A percentile compares a stretch with the other conserved stretches of the same genome.
phyloP scores from a whole-genome alignment of 2,797 vertebrate genomes.

The Silurus aristotelis region DNA sequence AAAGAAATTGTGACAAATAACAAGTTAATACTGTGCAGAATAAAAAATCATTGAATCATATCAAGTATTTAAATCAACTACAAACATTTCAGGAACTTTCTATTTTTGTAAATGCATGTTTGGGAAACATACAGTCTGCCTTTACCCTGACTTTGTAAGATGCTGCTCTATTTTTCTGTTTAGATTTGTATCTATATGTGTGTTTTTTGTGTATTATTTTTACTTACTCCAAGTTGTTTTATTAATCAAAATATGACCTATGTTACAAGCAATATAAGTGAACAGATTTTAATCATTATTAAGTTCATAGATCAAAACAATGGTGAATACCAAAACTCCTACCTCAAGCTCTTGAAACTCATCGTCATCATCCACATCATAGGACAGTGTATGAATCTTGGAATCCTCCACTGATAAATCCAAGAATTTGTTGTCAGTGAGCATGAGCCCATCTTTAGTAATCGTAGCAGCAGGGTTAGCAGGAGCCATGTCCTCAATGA shows the following conservation, averaged over 20 bases:
- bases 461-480: conserved; percentile 44
- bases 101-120: background rate
- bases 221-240: background rate
- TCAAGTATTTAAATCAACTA: background rate
- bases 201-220: conserved; percentile 11
- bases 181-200: background rate
- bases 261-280: background rate
- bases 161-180: background rate
- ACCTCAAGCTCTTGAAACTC: conserved; percentile 95
- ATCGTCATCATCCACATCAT: conserved; percentile 87
- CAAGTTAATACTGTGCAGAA: background rate
- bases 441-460: conserved; percentile 80
- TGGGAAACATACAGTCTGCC: background rate
- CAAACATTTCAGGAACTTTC: background rate
- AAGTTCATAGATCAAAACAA: background rate
- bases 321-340: conserved; percentile 51
- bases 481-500: conserved; percentile 83
- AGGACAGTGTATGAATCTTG: conserved; percentile 90
- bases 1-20: conserved; percentile 9
- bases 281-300: background rate
- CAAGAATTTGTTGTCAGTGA: conserved; percentile 81
- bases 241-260: background rate
- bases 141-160: background rate
- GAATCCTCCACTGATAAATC: conserved; percentile 81
- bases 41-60: background rate